Percentiles rank a stretch among this genome's conserved stretches.
Evolutionary conservation across 2,888 invertebrate species (phyloP).

Genomic region (Brachynemurus nebulosus): DNA sequence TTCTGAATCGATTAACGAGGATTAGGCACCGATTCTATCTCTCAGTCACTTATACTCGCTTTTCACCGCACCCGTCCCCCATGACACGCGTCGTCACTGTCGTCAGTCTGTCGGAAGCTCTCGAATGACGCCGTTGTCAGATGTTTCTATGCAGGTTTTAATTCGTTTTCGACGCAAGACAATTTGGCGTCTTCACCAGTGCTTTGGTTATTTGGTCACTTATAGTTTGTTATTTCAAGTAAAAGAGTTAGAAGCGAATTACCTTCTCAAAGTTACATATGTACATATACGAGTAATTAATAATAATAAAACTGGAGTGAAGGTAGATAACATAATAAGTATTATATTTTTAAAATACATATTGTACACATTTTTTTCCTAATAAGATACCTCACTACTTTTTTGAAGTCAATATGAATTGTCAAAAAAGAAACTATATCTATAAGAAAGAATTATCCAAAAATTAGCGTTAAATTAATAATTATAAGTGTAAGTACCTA

Average conservation of each 20-base stretch:
- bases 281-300: not conserved
- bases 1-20: too few relatives aligned
- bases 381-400: not conserved
- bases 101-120: too few relatives aligned
- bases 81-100: too few relatives aligned
- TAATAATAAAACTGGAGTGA: not conserved
- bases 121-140: too few relatives aligned
- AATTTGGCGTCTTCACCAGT: too few relatives aligned
- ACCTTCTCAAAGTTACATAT: not conserved
- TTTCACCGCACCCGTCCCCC: too few relatives aligned
- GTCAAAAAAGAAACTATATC: not conserved
- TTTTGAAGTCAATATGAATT: not conserved
- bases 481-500: not conserved
- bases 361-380: not conserved
- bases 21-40: too few relatives aligned
- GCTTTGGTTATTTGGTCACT: too few relatives aligned
- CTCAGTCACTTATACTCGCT: too few relatives aligned
- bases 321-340: not conserved
- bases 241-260: not conserved
- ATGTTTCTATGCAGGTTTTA: too few relatives aligned
- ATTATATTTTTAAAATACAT: not conserved
- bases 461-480: not conserved
- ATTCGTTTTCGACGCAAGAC: too few relatives aligned
- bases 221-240: not conserved
- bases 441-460: too few relatives aligned